phyloP scores from a whole-genome alignment of 1,140 invertebrate genomes.

The Zaprionus gabonicus region DNA sequence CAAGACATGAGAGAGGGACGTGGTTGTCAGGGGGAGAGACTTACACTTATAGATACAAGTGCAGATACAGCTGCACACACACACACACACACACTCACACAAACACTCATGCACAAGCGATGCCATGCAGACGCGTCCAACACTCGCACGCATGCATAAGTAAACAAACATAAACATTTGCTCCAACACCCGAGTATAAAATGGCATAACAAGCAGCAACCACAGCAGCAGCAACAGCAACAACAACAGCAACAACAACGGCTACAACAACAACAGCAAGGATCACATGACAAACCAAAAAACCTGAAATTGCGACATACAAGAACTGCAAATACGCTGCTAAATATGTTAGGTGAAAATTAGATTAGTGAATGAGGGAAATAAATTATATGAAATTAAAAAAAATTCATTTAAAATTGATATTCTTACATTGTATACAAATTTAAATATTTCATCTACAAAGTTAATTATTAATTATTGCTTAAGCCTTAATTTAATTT shows the following conservation, averaged over 20 bases:
- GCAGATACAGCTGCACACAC: constrained; percentile 27
- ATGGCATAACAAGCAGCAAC: constrained; percentile 78
- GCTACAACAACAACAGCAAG: constrained; percentile 39
- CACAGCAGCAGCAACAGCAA: constrained; percentile 59
- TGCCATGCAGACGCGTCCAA: constrained; percentile 31
- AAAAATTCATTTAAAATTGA: background rate
- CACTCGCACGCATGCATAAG: constrained; percentile 79
- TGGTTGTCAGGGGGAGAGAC: constrained; percentile 11
- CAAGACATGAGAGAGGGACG: background rate
- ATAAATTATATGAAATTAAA: background rate
- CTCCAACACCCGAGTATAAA: constrained; percentile 77
- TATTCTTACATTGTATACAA: background rate
- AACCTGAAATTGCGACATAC: constrained; percentile 13
- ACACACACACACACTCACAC: constrained; percentile 39
- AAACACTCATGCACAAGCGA: constrained; percentile 26
- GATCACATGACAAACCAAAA: constrained; percentile 17
- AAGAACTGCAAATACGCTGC: background rate
- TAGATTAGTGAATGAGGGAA: too few relatives aligned
- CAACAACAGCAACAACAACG: constrained; percentile 47
- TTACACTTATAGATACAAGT: constrained; percentile 40
- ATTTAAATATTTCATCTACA: too few relatives aligned
- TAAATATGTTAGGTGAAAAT: background rate
- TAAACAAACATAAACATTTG: constrained; percentile 82
- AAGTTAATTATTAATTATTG: too few relatives aligned
- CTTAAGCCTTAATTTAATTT: too few relatives aligned